phyloP scores from a whole-genome alignment of 2,888 invertebrate genomes.

The Ormyrus rosae region DNA sequence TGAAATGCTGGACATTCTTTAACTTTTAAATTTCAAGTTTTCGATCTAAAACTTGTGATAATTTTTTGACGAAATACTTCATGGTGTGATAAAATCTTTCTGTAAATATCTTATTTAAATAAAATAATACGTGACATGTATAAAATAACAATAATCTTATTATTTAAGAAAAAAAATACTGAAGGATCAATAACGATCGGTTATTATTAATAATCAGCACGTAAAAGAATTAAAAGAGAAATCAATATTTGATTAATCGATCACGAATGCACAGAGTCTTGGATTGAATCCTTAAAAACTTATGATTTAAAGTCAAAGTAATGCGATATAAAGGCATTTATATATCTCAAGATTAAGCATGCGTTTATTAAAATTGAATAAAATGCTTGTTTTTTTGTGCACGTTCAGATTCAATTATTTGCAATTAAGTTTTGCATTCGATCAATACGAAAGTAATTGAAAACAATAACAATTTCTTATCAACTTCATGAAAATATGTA shows the following conservation, averaged over 20 bases:
- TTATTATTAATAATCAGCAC: conserved; percentile 48
- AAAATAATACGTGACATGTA: conserved; percentile 14
- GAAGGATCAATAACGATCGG: conserved; percentile 15
- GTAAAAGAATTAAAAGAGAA: conserved; percentile 28
- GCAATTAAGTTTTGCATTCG: conserved; percentile 7
- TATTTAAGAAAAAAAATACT: conserved; percentile 23
- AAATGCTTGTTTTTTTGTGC: conserved; percentile 23
- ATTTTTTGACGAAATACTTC: no score
- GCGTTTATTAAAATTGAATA: conserved; percentile 42
- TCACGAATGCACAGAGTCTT: conserved; percentile 32
- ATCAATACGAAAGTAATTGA: conserved; percentile 35
- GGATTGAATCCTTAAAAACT: conserved; percentile 16
- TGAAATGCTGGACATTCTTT: no score
- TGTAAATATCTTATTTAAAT: background rate
- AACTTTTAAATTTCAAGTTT: no score
- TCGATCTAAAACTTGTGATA: no score
- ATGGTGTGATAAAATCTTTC: no score
- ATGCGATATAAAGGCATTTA: conserved; percentile 31
- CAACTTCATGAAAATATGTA: background rate
- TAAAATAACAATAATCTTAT: background rate
- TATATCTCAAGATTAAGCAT: conserved; percentile 43
- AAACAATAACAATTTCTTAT: background rate
- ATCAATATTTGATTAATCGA: conserved; percentile 38
- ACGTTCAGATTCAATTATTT: conserved; percentile 40
- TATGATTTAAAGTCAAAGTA: conserved; percentile 20